A percentile compares a stretch with the other conserved stretches of the same genome.
Evolutionary conservation across 2,113 vertebrate genomes (phyloP).

Genomic region (Labeo rohita): DNA sequence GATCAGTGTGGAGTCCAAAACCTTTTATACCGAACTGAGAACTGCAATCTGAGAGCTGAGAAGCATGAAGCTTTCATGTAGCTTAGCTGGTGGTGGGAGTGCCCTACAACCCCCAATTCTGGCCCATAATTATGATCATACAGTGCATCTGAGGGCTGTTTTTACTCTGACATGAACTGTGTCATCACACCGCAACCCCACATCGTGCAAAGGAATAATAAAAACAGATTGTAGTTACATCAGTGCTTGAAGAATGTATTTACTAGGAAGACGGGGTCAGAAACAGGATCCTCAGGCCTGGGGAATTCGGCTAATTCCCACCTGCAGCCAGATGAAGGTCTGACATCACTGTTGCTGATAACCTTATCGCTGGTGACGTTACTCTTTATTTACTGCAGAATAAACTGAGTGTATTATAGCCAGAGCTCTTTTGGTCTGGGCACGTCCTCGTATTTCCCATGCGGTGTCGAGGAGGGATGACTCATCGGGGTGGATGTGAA

Average conservation of each 20-base stretch:
- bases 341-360: constrained; percentile 40
- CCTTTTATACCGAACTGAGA: constrained; percentile 1
- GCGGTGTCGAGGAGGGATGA: constrained; percentile 36
- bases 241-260: constrained; percentile 29
- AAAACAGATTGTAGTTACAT: constrained; percentile 33
- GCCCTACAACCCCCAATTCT: background rate
- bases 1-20: background rate
- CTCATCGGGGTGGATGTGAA: constrained; percentile 40
- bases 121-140: constrained; percentile 13
- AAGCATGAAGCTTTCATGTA: constrained; percentile 12
- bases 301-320: constrained; percentile 40
- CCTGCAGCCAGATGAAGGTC: constrained; percentile 34
- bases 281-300: constrained; percentile 19
- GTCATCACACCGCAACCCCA: constrained; percentile 31
- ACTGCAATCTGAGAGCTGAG: background rate
- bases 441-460: constrained; percentile 32
- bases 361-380: constrained; percentile 43
- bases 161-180: constrained; percentile 11
- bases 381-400: constrained; percentile 38
- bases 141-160: background rate
- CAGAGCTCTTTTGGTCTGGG: constrained; percentile 28
- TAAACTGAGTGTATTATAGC: constrained; percentile 35
- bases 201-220: constrained; percentile 30
- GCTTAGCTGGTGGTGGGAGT: constrained; percentile 22
- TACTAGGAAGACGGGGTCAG: constrained; percentile 40